A percentile compares a stretch with the other conserved stretches of the same genome.
phyloP scores from a whole-genome alignment of 1,140 invertebrate species.

The Papilio helenus region DNA sequence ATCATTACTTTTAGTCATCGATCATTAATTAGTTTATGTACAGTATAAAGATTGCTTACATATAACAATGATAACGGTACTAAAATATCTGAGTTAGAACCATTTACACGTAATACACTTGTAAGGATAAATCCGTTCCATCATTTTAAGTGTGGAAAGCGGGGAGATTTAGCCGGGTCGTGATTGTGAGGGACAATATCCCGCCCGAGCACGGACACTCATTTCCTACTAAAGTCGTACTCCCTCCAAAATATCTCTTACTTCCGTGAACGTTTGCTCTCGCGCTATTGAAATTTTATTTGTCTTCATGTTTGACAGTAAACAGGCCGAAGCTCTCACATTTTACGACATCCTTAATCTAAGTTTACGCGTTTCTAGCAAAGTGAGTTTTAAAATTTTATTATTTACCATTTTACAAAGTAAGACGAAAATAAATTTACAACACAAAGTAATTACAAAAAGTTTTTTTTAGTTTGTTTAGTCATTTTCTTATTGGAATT shows the following conservation, averaged over 20 bases:
- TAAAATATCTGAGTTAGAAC: conserved; percentile 51
- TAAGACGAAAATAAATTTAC: not conserved
- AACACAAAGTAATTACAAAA: not conserved
- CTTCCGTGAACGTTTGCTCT: conserved; percentile 70
- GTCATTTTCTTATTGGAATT: no score
- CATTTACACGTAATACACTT: conserved; percentile 66
- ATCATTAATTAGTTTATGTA: no score
- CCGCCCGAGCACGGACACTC: conserved; percentile 74
- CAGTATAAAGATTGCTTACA: not conserved
- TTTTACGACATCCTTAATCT: conserved; percentile 24
- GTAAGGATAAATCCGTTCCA: conserved; percentile 70
- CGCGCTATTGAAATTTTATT: conserved; percentile 71
- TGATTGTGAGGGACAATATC: conserved; percentile 79
- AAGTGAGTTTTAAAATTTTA: not conserved
- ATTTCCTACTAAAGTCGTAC: conserved; percentile 74
- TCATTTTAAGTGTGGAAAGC: conserved; percentile 74
- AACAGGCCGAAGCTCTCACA: conserved; percentile 38
- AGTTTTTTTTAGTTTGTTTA: no score
- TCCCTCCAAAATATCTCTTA: conserved; percentile 77
- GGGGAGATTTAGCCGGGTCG: conserved; percentile 71
- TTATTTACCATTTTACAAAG: conserved; percentile 6
- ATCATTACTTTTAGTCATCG: not conserved
- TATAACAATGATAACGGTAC: not conserved
- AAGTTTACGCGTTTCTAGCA: conserved; percentile 11
- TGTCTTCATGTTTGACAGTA: conserved; percentile 55